phyloP scores from a whole-genome alignment of 1,140 invertebrate species.

The Yoshiicerus persimilis region DNA sequence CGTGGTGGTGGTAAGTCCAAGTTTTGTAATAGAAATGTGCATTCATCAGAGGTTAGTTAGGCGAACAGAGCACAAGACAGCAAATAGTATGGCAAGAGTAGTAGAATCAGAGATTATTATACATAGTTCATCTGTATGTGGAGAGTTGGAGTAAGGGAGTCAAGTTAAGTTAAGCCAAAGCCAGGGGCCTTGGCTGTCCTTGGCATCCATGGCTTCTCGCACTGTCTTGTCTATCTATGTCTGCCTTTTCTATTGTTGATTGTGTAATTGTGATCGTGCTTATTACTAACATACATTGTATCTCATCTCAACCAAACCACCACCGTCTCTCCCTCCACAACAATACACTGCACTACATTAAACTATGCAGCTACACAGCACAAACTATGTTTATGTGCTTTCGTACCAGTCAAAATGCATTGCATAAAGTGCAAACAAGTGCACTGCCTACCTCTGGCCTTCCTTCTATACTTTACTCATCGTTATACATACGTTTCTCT shows the following conservation, averaged over 20 bases:
- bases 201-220: neutral
- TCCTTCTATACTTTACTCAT: neutral
- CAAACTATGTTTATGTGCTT: neutral
- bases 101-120: neutral
- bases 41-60: neutral
- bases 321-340: neutral
- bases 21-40: neutral
- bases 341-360: neutral
- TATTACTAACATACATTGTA: neutral
- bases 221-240: neutral
- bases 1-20: neutral
- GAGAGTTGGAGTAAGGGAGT: neutral
- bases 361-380: neutral
- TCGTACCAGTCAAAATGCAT: neutral
- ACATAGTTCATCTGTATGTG: neutral
- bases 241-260: conserved; percentile 1
- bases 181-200: conserved; percentile 18
- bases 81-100: neutral
- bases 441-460: neutral
- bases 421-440: neutral
- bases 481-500: neutral
- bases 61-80: too few species aligned
- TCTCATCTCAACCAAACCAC: neutral
- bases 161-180: neutral
- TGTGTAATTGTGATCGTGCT: conserved; percentile 8